A percentile compares a stretch with the other conserved stretches of the same genome.
Conservation (phyloP, 1,140 invertebrate species). For the Cherax quadricarinatus region DNA sequence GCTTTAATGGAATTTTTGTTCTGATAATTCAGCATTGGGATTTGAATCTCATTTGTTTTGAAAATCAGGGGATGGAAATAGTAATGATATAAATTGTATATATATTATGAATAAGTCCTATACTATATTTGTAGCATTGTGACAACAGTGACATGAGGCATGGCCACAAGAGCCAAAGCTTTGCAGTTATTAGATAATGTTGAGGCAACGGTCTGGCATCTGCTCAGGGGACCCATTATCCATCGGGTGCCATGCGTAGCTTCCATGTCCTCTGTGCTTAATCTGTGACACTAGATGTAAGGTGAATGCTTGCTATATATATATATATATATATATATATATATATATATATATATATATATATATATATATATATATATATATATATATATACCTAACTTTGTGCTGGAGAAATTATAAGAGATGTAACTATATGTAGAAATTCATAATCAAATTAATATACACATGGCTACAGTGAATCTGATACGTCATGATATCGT, state of each 20-base stretch:
- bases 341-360: too few species aligned
- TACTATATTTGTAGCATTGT: neutral
- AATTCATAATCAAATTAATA: neutral
- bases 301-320: conserved; percentile 8
- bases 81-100: neutral
- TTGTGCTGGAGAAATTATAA: conserved; percentile 4
- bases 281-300: conserved; percentile 18
- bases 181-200: neutral
- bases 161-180: neutral
- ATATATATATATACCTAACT: neutral
- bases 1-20: neutral
- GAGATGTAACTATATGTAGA: neutral
- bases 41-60: neutral
- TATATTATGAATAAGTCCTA: neutral
- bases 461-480: neutral
- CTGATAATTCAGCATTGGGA: neutral
- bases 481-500: neutral
- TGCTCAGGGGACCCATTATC: neutral
- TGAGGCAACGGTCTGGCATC: neutral
- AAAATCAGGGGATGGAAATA: neutral
- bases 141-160: neutral
- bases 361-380: too few species aligned
- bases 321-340: too few species aligned
- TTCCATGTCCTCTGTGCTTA: conserved; percentile 6
- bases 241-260: neutral